These are phyloP conservation scores for Mixornis gularis DNA, from an alignment of 2,113 vertebrate genomes.

Conservation along the genomic window DNA sequence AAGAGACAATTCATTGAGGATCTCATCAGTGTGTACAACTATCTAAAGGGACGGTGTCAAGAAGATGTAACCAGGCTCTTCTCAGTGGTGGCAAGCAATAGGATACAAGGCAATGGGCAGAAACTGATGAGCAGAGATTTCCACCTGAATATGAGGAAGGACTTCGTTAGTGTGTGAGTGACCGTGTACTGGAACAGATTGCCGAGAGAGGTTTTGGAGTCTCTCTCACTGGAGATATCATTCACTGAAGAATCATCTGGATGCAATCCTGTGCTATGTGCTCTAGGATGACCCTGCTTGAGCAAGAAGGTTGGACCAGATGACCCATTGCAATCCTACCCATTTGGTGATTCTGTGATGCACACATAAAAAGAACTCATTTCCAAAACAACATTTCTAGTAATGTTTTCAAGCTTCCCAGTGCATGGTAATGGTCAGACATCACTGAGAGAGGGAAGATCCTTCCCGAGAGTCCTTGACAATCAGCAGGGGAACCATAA, in stretches of 20 bases:
- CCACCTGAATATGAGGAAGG: neutral
- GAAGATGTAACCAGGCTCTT: neutral
- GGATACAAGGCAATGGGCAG: neutral
- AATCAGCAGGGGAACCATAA: neutral
- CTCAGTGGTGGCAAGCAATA: neutral
- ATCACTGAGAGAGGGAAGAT: neutral
- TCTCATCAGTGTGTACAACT: neutral
- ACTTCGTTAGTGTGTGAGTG: neutral
- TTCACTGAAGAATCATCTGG: neutral
- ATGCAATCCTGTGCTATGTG: neutral
- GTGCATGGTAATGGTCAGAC: neutral
- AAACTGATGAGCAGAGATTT: neutral
- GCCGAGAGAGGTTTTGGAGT: neutral
- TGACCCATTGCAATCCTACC: neutral
- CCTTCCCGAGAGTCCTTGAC: neutral
- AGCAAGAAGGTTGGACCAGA: neutral
- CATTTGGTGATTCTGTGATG: neutral
- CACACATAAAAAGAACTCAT: neutral
- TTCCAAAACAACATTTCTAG: neutral
- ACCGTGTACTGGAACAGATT: fast-evolving
- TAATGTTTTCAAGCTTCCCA: constrained; percentile 11
- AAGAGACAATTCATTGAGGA: neutral
- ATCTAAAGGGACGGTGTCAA: neutral
- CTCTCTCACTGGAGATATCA: neutral
- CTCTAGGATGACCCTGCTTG: neutral